Evolutionary conservation across 2,113 vertebrate species (phyloP).

Genomic region (Nothocercus julius): DNA sequence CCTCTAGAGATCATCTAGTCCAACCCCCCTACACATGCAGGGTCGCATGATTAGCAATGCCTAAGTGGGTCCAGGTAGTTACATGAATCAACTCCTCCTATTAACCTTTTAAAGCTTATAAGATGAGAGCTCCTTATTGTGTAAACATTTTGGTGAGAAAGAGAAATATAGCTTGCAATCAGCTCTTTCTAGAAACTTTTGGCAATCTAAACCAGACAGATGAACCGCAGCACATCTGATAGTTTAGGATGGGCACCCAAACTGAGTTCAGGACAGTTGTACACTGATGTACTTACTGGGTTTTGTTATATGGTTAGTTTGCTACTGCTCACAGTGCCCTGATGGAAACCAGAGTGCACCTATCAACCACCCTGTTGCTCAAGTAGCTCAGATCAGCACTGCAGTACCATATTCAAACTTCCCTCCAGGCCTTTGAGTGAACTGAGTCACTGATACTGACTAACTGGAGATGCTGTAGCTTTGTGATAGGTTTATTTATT

Average conservation of each 20-base stretch:
- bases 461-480: neutral
- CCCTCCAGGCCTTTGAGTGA: neutral
- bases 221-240: neutral
- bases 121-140: neutral
- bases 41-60: neutral
- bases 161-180: neutral
- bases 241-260: rapidly evolving
- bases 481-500: neutral
- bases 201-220: rapidly evolving
- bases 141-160: neutral
- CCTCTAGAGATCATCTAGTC: too few species aligned
- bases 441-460: neutral
- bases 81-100: neutral
- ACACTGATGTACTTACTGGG: rapidly evolving
- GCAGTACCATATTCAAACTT: neutral
- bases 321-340: too few species aligned
- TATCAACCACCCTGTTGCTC: neutral
- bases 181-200: neutral
- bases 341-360: neutral
- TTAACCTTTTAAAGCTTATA: neutral
- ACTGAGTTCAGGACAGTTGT: rapidly evolving
- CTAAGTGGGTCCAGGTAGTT: neutral
- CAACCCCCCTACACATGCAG: too few species aligned
- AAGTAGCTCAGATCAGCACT: neutral
- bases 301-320: neutral